A percentile compares a stretch with the other conserved stretches of the same genome.
These are phyloP conservation scores for Parthenolecanium corni DNA, from an alignment of 2,888 invertebrate genomes.

Conservation along the genomic window DNA sequence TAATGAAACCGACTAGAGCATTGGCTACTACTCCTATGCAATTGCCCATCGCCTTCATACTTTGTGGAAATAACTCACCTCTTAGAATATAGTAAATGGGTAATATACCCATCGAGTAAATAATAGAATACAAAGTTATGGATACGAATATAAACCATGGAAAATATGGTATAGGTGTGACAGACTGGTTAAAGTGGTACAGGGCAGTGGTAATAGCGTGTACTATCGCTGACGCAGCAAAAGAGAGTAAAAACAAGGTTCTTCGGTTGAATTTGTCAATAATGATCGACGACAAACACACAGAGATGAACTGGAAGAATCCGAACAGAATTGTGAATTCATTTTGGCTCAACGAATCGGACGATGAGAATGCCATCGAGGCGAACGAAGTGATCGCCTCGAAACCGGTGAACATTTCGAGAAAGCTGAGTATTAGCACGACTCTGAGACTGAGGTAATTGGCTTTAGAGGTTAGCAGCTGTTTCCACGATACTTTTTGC, in stretches of 20 bases:
- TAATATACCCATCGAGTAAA: neutral
- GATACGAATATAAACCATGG: conserved; percentile 12
- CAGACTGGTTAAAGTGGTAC: neutral
- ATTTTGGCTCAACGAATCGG: conserved; percentile 31
- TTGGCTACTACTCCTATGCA: neutral
- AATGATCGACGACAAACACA: conserved; percentile 31
- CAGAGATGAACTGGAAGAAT: conserved; percentile 32
- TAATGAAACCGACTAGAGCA: neutral
- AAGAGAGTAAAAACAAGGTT: conserved; percentile 22
- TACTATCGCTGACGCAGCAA: neutral
- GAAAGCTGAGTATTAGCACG: neutral
- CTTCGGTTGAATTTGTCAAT: conserved; percentile 33
- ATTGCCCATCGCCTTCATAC: conserved; percentile 6
- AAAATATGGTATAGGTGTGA: neutral
- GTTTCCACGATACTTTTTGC: neutral
- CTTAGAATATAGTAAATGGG: conserved; percentile 1
- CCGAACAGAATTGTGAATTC: conserved; percentile 34
- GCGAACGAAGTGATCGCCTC: conserved; percentile 32
- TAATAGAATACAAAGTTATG: neutral
- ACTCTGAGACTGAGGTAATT: conserved; percentile 27
- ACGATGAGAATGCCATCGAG: conserved; percentile 31
- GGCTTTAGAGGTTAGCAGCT: neutral
- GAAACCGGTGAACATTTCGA: neutral
- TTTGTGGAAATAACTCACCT: conserved; percentile 14
- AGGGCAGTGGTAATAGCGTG: neutral